Evolutionary conservation across 2,888 invertebrate species (phyloP).

Genomic region (Caenorhabditis becei): DNA sequence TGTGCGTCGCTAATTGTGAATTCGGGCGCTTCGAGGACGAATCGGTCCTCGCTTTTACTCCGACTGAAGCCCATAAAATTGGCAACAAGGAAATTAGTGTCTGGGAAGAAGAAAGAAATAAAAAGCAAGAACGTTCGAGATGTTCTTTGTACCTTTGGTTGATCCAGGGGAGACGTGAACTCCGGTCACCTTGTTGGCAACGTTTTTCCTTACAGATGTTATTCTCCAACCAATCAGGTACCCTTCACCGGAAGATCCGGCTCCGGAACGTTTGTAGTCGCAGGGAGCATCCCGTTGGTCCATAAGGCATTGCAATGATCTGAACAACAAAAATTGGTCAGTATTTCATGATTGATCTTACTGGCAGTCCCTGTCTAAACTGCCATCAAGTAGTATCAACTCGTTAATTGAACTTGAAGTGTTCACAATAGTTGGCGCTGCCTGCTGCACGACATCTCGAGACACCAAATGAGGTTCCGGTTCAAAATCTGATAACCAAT

Average conservation of each 20-base stretch:
- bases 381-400: slow-evolving; percentile 36
- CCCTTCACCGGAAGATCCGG: slow-evolving; percentile 68
- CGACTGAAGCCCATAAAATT: slow-evolving; percentile 65
- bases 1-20: slow-evolving; percentile 66
- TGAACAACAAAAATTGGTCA: too few species aligned
- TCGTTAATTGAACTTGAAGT: slow-evolving; percentile 41
- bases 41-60: slow-evolving; percentile 51
- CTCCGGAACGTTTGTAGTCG: slow-evolving; percentile 68
- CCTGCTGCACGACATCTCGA: slow-evolving; percentile 47
- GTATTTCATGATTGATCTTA: too few species aligned
- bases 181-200: slow-evolving; percentile 70
- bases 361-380: slow-evolving; percentile 50
- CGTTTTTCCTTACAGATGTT: slow-evolving; percentile 36
- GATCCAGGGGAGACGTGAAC: slow-evolving; percentile 64
- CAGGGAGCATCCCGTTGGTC: slow-evolving; percentile 65
- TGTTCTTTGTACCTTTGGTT: slow-evolving; percentile 29
- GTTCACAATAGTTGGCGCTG: slow-evolving; percentile 49
- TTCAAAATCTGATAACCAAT: slow-evolving; percentile 6
- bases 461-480: slow-evolving; percentile 32
- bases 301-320: slow-evolving; percentile 66
- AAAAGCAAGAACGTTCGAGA: not conserved
- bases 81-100: slow-evolving; percentile 66
- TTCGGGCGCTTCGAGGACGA: slow-evolving; percentile 73
- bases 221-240: slow-evolving; percentile 67
- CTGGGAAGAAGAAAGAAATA: slow-evolving; percentile 41